Base-by-base conservation (phyloP, 2,113 vertebrate species). In the Paedocypris sp. region DNA sequence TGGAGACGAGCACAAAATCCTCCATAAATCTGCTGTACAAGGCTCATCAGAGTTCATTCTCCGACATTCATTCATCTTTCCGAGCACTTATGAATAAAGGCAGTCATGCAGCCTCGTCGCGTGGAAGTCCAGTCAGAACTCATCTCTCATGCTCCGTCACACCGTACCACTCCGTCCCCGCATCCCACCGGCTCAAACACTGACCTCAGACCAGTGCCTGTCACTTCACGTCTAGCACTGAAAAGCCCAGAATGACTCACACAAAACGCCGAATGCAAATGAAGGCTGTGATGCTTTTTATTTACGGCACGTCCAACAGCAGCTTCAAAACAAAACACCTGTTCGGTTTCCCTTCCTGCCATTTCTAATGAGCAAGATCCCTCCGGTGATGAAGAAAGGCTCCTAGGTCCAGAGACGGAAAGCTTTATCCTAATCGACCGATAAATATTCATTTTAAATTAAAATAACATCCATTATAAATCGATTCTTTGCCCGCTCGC, bases 371-470 rank as follows among this genome's bases (percentile, higher is more conserved):
- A 54, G 20, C 2, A 11, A 26, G 11, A 51, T 31, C 22, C 3
- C 20, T 45, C 29, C 31, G 19, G 20, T 7, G 20, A 19, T 25
- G n/a, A 53, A 28, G 8, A 20, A 3, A 3, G 36, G 43, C 22
- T 48, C 52, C 16, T 5, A 69, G 60, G 60, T 71, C 22, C 46
- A 66, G 72, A 53, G 31, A 57, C 49, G 51, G 63, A 68, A 36
- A 54, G 28, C 36, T 2, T 64, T 47, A 53, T 48, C 76, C 38
- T 45, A 42, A 73, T 10, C 19, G 3, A 28, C 12, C 18, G 62
- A 75, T 78, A 63, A 75, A 82, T 80, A 76, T 81, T 78, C 68
- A 80, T 77, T 62, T 45, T 45, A 62, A 69, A 78, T 75, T 50
- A 70, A 16, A 45, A 69, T 18, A 65, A 47, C 42, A 63, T 66